A percentile compares a stretch with the other conserved stretches of the same genome.
Evolutionary conservation across 1,140 invertebrate genomes (phyloP).

Genomic region (Heliconius melpomene): DNA sequence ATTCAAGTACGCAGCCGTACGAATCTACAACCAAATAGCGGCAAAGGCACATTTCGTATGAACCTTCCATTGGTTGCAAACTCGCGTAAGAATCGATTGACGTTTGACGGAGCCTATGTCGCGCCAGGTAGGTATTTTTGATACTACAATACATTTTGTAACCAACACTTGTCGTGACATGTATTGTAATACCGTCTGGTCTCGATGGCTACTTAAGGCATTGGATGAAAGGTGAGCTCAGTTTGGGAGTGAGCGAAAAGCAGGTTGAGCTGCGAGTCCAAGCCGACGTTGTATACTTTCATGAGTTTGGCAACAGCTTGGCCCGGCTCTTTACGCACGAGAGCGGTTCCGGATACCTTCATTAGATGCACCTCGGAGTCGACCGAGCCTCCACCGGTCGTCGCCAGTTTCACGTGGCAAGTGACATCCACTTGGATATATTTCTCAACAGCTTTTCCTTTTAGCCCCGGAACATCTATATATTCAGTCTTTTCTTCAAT

Average conservation of each 20-base stretch:
- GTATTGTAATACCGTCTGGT: slow-evolving; percentile 66
- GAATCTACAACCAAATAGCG: slow-evolving; percentile 60
- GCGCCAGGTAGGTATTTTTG: slow-evolving; percentile 63
- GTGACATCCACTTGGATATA: slow-evolving; percentile 85
- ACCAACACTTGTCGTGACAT: slow-evolving; percentile 28
- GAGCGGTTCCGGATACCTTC: slow-evolving; percentile 84
- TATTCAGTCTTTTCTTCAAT: slow-evolving; percentile 83
- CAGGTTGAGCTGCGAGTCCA: slow-evolving; percentile 85
- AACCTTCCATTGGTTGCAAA: slow-evolving; percentile 61
- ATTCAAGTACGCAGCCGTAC: slow-evolving; percentile 39
- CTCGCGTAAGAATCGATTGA: slow-evolving; percentile 67
- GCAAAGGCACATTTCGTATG: slow-evolving; percentile 38
- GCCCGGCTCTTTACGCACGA: slow-evolving; percentile 83
- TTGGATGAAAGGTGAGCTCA: slow-evolving; percentile 83
- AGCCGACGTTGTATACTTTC: slow-evolving; percentile 84
- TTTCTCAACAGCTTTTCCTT: slow-evolving; percentile 82
- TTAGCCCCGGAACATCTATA: slow-evolving; percentile 77
- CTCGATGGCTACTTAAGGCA: slow-evolving; percentile 62
- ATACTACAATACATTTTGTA: slow-evolving; percentile 58
- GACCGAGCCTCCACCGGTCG: slow-evolving; percentile 80
- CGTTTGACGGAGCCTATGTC: slow-evolving; percentile 68
- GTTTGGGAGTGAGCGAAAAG: slow-evolving; percentile 84
- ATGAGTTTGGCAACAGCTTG: slow-evolving; percentile 78
- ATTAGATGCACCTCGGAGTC: slow-evolving; percentile 83
- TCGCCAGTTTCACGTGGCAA: slow-evolving; percentile 83